Evolutionary conservation across 2,888 invertebrate species (phyloP), one percentile per base, ranked within the genome.

Genomic region (Drosophila mettleri): DNA sequence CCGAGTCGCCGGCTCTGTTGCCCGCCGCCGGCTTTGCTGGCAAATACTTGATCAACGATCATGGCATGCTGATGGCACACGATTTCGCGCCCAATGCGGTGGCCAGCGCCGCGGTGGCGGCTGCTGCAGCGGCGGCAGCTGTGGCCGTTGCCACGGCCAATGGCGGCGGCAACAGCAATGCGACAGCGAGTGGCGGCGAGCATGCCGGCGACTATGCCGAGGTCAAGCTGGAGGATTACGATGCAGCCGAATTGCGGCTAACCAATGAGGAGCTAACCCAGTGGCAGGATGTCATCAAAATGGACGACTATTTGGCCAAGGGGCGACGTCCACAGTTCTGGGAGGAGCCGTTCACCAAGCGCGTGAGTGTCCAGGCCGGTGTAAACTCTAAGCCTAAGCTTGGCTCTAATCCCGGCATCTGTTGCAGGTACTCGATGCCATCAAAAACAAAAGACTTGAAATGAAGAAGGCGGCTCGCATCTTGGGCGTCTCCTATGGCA

Each of bases 391-490:
- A n/a, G 12, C 3, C 16, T 1, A 12, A 29, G 16, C 45, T 5
- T 12, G 16, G 12, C 34, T 51, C 34, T 51, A 33, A 20, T 20
- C 16, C 16, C 14, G 0, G 2, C 3, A 8, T 14, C 18, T 36
- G 3, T 9, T 12, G 2, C 85, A 94, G 94, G 94, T 97, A 41
- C 96, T 97, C 96, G 97, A 97, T 91, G 96, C 97, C 18, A 97
- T 97, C 29, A 95, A 97, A 86, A 95, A 96, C 73, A 97, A 97
- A 92, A 97, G 97, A 93, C 92, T 98, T 89, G 97, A 98, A 93
- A 97, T 98, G 97, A 98, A 98, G 92, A 96, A 96, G 79, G 97
- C 97, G 3, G 97, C 97, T 2, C 97, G 97, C 91, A 94, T 98
- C 62, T 93, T 97, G 48, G 97, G 97, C 2, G 97, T 98, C 0